Base-by-base conservation (phyloP, 30 jellyfish, hydroid and myxozoan genomes). In the Rhopilema esculentum region DNA sequence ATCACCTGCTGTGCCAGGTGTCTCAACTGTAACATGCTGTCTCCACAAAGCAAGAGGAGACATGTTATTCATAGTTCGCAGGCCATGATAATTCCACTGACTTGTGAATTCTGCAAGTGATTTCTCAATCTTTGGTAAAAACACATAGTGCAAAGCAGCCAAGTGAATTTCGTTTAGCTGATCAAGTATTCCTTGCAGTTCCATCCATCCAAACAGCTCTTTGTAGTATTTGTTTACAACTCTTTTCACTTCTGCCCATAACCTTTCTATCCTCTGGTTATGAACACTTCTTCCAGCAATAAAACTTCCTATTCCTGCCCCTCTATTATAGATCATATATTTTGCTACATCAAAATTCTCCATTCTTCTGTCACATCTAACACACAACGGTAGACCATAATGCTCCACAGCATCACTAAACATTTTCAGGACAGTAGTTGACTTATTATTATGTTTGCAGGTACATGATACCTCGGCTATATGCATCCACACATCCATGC, bases 251-350 rank as follows among this genome's bases (percentile, higher is more conserved):
- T 83, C 92, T 23, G 66, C 85, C 86, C 86, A 69, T 24, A 83
- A 53, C 30, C 92, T 57, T 32, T 83, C 92, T 68, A 83, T 69
- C 68, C 92, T 51, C 86, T 83, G 92, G 79, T 83, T 83, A 31
- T 83, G 92, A 16, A 72, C 85, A 73, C 86, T 69, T 31, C 67
- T 71, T 22, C 86, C 92, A 17, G 85, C 80, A 40, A 83, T 70
- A 33, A 69, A 69, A 31, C 86, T 72, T 16, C 92, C 92, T 25
- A 33, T 48, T 17, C 86, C 92, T 8, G 79, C 79, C 69, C 85
- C 92, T 67, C 80, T 30, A 64, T 71, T 57, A 22, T 50, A 22
- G 24, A 51, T 27, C 92, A 83, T 83, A 63, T 31, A 83, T 73
- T 86, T 49, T 27, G 92, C 92, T 22, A 83, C 86, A 8, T 83